Base-by-base conservation (phyloP, 53 echinoderm and acorn worm species). In the Astropecten irregularis region DNA sequence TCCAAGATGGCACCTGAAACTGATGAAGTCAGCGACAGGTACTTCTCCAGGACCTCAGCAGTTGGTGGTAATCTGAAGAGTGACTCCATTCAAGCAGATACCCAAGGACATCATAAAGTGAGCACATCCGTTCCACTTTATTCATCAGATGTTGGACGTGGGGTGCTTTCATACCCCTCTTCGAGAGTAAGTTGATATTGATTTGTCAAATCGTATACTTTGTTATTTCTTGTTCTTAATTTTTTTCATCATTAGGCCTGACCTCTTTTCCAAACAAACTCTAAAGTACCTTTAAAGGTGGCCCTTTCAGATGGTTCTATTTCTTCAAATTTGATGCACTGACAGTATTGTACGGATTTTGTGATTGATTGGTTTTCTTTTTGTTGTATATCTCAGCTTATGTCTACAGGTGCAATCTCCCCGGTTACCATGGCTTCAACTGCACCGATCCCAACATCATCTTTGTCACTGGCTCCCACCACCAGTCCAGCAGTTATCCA, bases 161-260 rank as follows among this genome's bases (percentile, higher is more conserved):
- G 86, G 16, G 57, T 87, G 3, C 44, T 81, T n/a, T 68, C 57
- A n/a, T 69, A 87, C 31, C 87, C 81, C 1, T n/a, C 81, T 18
- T 81, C 67, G 20, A 69, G 22, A 4, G 87, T 87, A 40, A 68
- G 87, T 85, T 48, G 4, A n/a, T n/a, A n/a, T n/a, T n/a, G n/a
- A n/a, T n/a, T n/a, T n/a, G n/a, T n/a, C n/a, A n/a, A n/a, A n/a
- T n/a, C n/a, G n/a, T n/a, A n/a, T n/a, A n/a, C n/a, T n/a, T n/a
- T n/a, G n/a, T n/a, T n/a, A n/a, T n/a, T n/a, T n/a, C n/a, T n/a
- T n/a, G n/a, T n/a, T n/a, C n/a, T n/a, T n/a, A n/a, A n/a, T n/a
- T n/a, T n/a, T n/a, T n/a, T n/a, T n/a, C n/a, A n/a, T n/a, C n/a
- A n/a, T n/a, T n/a, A n/a, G n/a, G n/a, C n/a, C n/a, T n/a, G n/a